phyloP scores from a whole-genome alignment of 2,797 vertebrate genomes.

The Catharus ustulatus region DNA sequence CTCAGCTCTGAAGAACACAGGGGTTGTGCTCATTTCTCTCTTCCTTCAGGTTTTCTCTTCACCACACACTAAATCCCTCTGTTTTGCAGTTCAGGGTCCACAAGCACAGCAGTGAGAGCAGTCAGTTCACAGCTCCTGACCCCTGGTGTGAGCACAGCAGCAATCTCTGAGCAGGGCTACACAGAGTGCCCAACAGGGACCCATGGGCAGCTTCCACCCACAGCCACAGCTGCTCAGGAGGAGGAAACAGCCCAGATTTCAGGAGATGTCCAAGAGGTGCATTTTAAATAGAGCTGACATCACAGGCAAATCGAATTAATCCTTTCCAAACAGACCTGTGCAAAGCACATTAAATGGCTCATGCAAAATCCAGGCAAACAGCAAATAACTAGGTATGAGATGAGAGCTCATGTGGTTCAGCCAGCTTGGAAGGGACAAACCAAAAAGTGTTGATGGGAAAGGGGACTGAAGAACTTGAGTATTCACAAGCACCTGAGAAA shows the following conservation, averaged over 20 bases:
- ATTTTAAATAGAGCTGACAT: not conserved
- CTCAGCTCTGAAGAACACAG: not conserved
- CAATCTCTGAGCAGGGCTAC: not conserved
- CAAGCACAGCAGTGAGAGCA: not conserved
- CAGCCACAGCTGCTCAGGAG: not conserved
- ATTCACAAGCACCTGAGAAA: not conserved
- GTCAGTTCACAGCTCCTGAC: not conserved
- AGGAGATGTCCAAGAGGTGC: not conserved
- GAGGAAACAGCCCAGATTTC: not conserved
- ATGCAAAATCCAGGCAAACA: not conserved
- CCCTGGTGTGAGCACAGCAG: rapidly evolving
- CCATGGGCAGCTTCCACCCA: not conserved
- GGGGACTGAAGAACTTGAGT: not conserved
- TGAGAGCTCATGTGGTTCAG: not conserved
- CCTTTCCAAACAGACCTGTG: not conserved
- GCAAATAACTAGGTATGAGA: not conserved
- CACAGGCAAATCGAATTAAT: not conserved
- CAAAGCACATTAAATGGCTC: rapidly evolving
- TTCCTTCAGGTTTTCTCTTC: not conserved
- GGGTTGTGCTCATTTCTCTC: not conserved
- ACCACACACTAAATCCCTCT: not conserved
- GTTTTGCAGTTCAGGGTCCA: not conserved
- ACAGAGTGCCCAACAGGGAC: not conserved
- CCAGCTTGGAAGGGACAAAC: not conserved
- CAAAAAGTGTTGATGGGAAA: not conserved